Base-by-base conservation (phyloP, 2,797 vertebrate genomes). In the Acipenser transmontanus region DNA sequence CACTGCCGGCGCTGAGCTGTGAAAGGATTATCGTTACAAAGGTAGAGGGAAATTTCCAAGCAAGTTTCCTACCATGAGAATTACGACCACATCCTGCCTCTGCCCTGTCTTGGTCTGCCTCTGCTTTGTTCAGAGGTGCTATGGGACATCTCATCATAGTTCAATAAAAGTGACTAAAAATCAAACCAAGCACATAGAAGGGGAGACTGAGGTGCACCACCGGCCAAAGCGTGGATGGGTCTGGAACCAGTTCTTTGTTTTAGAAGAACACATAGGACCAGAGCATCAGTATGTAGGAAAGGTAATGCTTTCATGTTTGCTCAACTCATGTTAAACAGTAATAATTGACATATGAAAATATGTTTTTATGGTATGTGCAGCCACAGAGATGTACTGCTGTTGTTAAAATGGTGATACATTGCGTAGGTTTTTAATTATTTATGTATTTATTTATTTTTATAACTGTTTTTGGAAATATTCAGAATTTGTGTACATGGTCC, bases 201-300 rank as follows among this genome's bases (percentile, higher is more conserved):
- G 91, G 0, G 94, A 98, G 84, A 94, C 93, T 4, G 96, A 98
- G 88, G 94, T 99, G 49, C 97, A 98, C 82, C 97, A 99, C 85
- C 92, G 96, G 73, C 97, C 96, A 11, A 99, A 99, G 80, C 91
- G 97, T 5, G 97, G 96, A 85, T 99, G 97, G 97, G 97, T 99
- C 78, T 99, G 97, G 97, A 99, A 99, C 84, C 97, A 98, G 86
- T 99, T 99, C 94, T 99, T 99, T 91, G 97, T 99, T 94, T 95
- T 99, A 95, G 97, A 99, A 95, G 97, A 99, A 86, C 96, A 99
- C 74, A 91, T 98, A 80, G 97, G 97, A 88, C 89, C 94, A 60
- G 95, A 99, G 47, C 92, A 94, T 65, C 97, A 99, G 69, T 99
- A 99, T 70, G 96, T 99, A 63, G 97, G 97, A 81, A 99, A 99